phyloP scores from a whole-genome alignment of 2,797 vertebrate species.

The Xiphophorus birchmanni region DNA sequence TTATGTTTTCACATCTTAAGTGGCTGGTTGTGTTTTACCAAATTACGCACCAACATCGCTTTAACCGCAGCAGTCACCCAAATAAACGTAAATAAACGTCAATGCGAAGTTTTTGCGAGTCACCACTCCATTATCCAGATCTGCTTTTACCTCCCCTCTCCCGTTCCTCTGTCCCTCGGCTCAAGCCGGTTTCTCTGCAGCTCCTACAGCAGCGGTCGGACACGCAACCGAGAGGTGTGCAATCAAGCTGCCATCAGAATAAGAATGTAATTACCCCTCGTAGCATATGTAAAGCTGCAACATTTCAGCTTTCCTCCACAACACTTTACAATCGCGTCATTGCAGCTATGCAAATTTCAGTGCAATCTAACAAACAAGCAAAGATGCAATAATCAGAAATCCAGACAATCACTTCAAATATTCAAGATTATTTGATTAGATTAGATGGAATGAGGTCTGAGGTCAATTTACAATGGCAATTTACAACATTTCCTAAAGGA shows the following conservation, averaged over 20 bases:
- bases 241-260: conserved; percentile 74
- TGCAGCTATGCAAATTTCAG: conserved; percentile 25
- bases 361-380: conserved; percentile 28
- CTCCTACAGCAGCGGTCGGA: conserved; percentile 77
- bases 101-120: conserved; percentile 23
- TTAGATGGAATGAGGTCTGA: conserved; percentile 7
- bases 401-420: conserved; percentile 35
- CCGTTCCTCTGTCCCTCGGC: conserved; percentile 68
- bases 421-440: conserved; percentile 14
- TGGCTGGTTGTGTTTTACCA: not conserved
- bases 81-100: conserved; percentile 26
- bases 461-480: not conserved
- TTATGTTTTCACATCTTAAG: not conserved
- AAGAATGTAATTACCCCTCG: conserved; percentile 68
- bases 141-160: conserved; percentile 68
- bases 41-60: conserved; percentile 9
- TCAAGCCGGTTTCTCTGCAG: conserved; percentile 78
- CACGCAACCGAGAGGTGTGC: conserved; percentile 79
- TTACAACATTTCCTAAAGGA: not conserved
- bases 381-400: conserved; percentile 16
- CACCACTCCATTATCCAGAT: conserved; percentile 60
- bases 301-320: conserved; percentile 26
- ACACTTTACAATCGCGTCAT: conserved; percentile 18
- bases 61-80: conserved; percentile 3
- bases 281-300: conserved; percentile 42